Conservation (phyloP, 1,140 invertebrate species). For the Drosophila erecta region DNA sequence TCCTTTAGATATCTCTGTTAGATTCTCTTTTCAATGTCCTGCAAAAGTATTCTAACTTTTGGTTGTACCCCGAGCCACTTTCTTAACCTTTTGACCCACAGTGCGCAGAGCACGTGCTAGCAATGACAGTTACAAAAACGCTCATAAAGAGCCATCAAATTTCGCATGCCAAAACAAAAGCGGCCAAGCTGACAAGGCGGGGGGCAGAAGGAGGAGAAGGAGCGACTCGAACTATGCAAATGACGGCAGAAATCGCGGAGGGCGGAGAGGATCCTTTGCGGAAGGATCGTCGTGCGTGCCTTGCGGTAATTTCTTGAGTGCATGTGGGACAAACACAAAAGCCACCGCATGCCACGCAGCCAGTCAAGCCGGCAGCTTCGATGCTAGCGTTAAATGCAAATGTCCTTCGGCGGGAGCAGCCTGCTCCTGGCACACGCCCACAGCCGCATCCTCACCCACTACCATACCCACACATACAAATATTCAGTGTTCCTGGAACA, state of each 20-base stretch:
- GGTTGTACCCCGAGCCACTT: not conserved
- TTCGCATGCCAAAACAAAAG: constrained; percentile 48
- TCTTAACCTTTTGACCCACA: constrained; percentile 8
- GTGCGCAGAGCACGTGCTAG: constrained; percentile 31
- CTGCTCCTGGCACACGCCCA: constrained; percentile 34
- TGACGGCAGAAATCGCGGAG: constrained; percentile 33
- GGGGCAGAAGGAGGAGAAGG: constrained; percentile 2
- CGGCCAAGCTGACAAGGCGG: constrained; percentile 40
- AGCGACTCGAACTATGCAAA: constrained; percentile 64
- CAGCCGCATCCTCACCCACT: not conserved
- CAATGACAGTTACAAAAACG: constrained; percentile 45
- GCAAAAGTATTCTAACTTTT: no score
- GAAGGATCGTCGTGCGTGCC: constrained; percentile 59
- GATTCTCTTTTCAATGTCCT: no score
- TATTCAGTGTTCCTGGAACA: constrained; percentile 1
- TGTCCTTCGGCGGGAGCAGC: constrained; percentile 27
- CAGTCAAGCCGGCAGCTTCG: constrained; percentile 26
- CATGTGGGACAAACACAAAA: constrained; percentile 52
- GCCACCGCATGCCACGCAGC: constrained; percentile 45
- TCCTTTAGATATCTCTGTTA: no score
- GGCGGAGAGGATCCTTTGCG: constrained; percentile 3
- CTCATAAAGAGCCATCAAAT: constrained; percentile 72
- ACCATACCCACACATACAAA: not conserved
- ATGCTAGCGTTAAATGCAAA: constrained; percentile 47
- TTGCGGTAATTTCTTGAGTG: constrained; percentile 71